These are phyloP conservation scores for Parapsyche elsis DNA, from an alignment of 1,140 invertebrate species.

Conservation along the genomic window DNA sequence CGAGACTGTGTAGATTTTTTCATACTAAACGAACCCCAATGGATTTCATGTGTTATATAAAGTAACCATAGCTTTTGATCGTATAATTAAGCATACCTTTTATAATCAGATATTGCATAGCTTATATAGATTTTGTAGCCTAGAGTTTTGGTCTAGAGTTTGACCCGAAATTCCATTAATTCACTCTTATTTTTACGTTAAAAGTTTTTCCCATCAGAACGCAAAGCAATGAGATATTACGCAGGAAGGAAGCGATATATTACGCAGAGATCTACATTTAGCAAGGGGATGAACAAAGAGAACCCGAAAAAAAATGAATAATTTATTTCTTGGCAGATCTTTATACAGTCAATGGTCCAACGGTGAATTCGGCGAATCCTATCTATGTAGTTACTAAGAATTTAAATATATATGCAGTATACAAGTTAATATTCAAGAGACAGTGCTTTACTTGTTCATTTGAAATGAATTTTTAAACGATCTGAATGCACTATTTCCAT, in stretches of 20 bases:
- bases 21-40: no score
- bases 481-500: no score
- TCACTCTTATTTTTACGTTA: neutral
- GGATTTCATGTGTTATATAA: no score
- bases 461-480: no score
- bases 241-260: constrained; percentile 8
- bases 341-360: neutral
- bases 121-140: neutral
- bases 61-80: no score
- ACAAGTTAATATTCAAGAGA: neutral
- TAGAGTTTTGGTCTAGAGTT: neutral
- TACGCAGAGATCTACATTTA: neutral
- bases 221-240: constrained; percentile 7
- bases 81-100: no score
- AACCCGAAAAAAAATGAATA: neutral
- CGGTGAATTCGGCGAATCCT: neutral
- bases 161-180: neutral
- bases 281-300: neutral
- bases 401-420: neutral
- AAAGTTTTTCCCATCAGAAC: constrained; percentile 1
- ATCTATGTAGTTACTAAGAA: neutral
- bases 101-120: neutral
- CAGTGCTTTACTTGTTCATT: no score
- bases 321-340: constrained; percentile 14
- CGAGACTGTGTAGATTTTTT: no score